A percentile compares a stretch with the other conserved stretches of the same genome.
Conservation (phyloP, 2,797 vertebrate species). For the Chromobotia macracanthus region DNA sequence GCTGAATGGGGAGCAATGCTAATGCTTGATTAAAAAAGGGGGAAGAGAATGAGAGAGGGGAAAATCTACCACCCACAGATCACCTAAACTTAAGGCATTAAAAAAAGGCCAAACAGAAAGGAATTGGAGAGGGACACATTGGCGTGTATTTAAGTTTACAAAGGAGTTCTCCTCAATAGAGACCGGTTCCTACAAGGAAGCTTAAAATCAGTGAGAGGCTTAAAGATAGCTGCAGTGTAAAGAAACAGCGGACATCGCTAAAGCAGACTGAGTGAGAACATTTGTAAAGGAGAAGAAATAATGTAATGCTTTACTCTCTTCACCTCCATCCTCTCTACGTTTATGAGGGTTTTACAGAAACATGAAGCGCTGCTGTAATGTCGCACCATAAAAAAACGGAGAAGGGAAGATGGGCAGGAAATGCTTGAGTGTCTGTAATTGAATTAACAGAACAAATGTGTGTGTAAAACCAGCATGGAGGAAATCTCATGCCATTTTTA, state of each 20-base stretch:
- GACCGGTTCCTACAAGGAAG: constrained; percentile 78
- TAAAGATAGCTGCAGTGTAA: constrained; percentile 71
- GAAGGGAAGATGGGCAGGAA: constrained; percentile 47
- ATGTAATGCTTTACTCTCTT: constrained; percentile 48
- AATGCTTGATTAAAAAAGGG: constrained; percentile 73
- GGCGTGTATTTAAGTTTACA: constrained; percentile 82
- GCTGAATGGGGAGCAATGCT: constrained; percentile 79
- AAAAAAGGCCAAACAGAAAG: constrained; percentile 63
- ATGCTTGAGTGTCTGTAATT: constrained; percentile 56
- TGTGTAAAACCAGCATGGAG: constrained; percentile 53
- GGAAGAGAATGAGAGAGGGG: constrained; percentile 56
- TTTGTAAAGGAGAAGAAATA: constrained; percentile 53
- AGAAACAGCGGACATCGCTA: constrained; percentile 68
- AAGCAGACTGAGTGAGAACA: constrained; percentile 65
- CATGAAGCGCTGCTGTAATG: constrained; percentile 32
- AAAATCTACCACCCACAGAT: constrained; percentile 77
- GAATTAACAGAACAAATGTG: constrained; percentile 62
- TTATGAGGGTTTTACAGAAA: constrained; percentile 46
- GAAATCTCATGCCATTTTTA: constrained; percentile 58
- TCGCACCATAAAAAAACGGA: constrained; percentile 25
- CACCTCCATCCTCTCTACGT: constrained; percentile 40
- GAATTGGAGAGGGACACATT: constrained; percentile 76
- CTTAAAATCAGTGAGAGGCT: constrained; percentile 70
- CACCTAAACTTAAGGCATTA: constrained; percentile 78
- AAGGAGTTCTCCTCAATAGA: constrained; percentile 74